phyloP scores from a whole-genome alignment of 2,797 vertebrate species.

The Allobates femoralis region DNA sequence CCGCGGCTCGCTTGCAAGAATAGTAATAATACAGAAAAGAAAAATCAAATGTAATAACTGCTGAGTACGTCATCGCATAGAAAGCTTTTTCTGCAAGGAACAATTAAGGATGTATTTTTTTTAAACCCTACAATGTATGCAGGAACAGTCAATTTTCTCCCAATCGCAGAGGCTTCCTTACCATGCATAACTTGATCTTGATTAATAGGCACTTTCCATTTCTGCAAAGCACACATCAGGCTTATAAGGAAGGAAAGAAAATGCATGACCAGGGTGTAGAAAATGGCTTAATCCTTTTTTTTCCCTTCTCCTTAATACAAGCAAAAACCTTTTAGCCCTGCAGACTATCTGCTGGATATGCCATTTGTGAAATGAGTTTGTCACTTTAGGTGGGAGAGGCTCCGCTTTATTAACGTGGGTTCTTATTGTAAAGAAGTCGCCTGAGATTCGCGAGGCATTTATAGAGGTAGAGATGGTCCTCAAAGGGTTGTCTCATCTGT shows the following conservation, averaged over 20 bases:
- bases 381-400: neutral
- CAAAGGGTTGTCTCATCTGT: neutral
- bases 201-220: constrained; percentile 58
- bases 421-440: too few species aligned
- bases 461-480: neutral
- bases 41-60: neutral
- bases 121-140: constrained; percentile 23
- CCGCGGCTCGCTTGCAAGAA: constrained; percentile 1
- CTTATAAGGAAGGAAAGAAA: constrained; percentile 53
- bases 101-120: neutral
- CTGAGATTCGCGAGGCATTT: neutral
- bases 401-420: too few species aligned
- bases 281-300: constrained; percentile 38
- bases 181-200: constrained; percentile 53
- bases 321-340: constrained; percentile 17
- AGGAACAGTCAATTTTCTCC: constrained; percentile 24
- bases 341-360: constrained; percentile 15
- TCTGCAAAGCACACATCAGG: constrained; percentile 53
- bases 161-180: constrained; percentile 9
- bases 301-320: neutral
- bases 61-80: neutral
- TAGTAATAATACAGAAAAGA: neutral
- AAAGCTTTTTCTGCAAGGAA: neutral
- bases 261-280: constrained; percentile 47
- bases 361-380: neutral